Base-by-base conservation (phyloP, 2,797 vertebrate genomes). In the Triplophysa bombifrons region DNA sequence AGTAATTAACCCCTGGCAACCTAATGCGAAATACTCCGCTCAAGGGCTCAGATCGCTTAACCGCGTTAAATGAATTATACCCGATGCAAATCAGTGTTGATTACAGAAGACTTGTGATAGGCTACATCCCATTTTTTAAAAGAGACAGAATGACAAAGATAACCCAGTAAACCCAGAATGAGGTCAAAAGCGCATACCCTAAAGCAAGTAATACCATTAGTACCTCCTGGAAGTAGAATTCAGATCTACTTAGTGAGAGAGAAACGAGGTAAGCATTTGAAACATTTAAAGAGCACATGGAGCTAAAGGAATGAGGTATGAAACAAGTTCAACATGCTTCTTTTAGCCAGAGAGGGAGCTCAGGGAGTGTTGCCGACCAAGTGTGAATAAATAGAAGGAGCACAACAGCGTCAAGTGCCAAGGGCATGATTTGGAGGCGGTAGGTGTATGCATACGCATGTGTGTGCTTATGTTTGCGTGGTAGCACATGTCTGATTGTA, bases 1-100 rank as follows among this genome's bases (percentile, higher is more conserved):
- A 72, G 65, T 84, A 84, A 89, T 89, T 89, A 89, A 89, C 87
- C 85, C 84, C 70, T 73, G 67, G 76, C 75, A 81, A 74, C 76
- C 80, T 74, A 82, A 84, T 34, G 38, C 61, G 73, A 84, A 81
- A 80, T 72, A 75, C 72, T 58, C 56, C 66, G 79, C 80, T 83
- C 73, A 30, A 66, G 64, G 66, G 67, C 80, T 74, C 72, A 69
- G 77, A 80, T 86, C 70, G 70, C 83, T 81, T 82, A 84, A 79
- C 84, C 69, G 65, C 60, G 71, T 67, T 84, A 84, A 87, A 85
- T 82, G 50, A 87, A 88, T 83, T 80, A 82, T 44, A 70, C 72
- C 70, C 27, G 53, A 84, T 84, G 73, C 71, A 82, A 76, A 86
- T 84, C 76, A 69, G 58, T 69, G 63, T 82, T 85, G 80, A 87